A percentile compares a stretch with the other conserved stretches of the same genome.
phyloP scores from a whole-genome alignment of 2,113 vertebrate species.

The Sander vitreus region DNA sequence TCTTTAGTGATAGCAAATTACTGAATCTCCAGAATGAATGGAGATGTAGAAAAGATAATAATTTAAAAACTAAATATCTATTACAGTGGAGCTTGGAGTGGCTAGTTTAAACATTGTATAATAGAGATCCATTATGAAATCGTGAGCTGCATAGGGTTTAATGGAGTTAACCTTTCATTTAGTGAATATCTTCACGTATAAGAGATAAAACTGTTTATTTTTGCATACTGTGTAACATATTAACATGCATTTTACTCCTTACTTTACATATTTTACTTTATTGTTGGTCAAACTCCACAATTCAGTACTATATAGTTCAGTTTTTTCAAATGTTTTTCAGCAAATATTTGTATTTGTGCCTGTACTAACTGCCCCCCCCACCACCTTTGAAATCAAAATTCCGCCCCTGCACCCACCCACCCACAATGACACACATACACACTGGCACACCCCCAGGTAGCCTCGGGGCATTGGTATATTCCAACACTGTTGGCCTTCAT shows the following conservation, averaged over 20 bases:
- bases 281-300: neutral
- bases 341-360: too few relatives aligned
- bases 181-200: neutral
- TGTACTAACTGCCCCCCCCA: too few relatives aligned
- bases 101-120: too few relatives aligned
- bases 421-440: constrained; percentile 37
- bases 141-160: neutral
- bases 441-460: constrained; percentile 64
- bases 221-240: neutral
- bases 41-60: too few relatives aligned
- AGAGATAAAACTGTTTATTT: neutral
- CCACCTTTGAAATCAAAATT: too few relatives aligned
- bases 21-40: too few relatives aligned
- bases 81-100: neutral
- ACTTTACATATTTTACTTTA: neutral
- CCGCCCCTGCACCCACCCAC: neutral
- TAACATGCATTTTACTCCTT: neutral
- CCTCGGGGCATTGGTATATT: constrained; percentile 80
- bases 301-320: too few relatives aligned
- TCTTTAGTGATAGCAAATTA: too few relatives aligned
- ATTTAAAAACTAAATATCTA: neutral
- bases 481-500: constrained; percentile 74
- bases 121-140: neutral
- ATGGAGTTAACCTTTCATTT: neutral
- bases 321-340: too few relatives aligned